These are phyloP conservation scores for Hyles vespertilio DNA, from an alignment of 1,140 invertebrate species.

Conservation along the genomic window DNA sequence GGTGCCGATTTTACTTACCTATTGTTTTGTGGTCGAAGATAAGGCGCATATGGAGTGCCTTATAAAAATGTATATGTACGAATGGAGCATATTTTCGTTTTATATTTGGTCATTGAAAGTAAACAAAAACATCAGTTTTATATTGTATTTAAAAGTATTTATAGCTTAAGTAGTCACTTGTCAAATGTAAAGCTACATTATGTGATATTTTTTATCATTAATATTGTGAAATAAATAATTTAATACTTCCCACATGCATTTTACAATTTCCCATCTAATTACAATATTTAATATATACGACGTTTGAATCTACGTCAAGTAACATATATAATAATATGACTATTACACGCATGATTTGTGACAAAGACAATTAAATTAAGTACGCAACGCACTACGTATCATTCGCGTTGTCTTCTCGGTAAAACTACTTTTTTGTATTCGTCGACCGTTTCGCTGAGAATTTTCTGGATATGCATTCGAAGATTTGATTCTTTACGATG, in stretches of 20 bases:
- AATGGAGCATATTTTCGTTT: neutral
- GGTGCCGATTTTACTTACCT: neutral
- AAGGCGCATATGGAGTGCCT: too few relatives aligned
- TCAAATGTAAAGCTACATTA: conserved; percentile 47
- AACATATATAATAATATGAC: too few relatives aligned
- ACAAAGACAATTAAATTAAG: neutral
- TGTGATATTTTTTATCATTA: conserved; percentile 66
- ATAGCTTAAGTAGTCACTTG: conserved; percentile 48
- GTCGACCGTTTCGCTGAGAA: conserved; percentile 56
- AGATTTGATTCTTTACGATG: conserved; percentile 60
- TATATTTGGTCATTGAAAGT: neutral
- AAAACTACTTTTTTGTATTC: conserved; percentile 55
- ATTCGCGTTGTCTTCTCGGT: too few relatives aligned
- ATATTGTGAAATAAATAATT: conserved; percentile 62
- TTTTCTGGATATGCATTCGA: conserved; percentile 62
- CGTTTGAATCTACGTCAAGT: too few relatives aligned
- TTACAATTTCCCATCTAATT: too few relatives aligned
- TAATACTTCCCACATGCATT: conserved; percentile 19
- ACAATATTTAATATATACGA: too few relatives aligned
- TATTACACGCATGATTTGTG: conserved; percentile 1
- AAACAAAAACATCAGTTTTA: neutral
- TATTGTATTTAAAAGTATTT: conserved; percentile 30
- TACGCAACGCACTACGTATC: conserved; percentile 6
- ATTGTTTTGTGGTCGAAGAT: neutral
- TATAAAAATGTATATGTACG: too few relatives aligned